Conservation (phyloP, 2,113 vertebrate species). For the Zeus faber region DNA sequence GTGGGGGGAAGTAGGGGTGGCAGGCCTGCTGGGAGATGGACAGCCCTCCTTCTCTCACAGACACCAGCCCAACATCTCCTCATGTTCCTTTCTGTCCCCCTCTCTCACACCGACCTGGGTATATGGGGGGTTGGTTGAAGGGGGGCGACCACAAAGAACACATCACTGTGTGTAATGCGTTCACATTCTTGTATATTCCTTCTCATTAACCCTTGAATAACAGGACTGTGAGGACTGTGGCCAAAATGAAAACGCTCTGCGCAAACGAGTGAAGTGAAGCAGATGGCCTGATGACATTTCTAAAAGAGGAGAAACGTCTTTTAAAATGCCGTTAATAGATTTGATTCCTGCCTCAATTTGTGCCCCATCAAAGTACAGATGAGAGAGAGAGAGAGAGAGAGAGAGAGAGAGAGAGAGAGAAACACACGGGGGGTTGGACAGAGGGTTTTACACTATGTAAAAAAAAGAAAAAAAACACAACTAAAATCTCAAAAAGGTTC, state of each 20-base stretch:
- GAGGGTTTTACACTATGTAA: no score
- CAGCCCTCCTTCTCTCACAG: slow-evolving; percentile 74
- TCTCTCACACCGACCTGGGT: slow-evolving; percentile 34
- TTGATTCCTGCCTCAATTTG: background rate
- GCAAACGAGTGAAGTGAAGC: background rate
- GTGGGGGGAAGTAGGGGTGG: slow-evolving; percentile 40
- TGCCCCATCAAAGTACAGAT: no score
- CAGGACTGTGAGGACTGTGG: no score
- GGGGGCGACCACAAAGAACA: slow-evolving; percentile 50
- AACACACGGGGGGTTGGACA: no score
- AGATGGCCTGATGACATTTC: background rate
- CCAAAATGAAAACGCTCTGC: background rate
- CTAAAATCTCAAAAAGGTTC: no score
- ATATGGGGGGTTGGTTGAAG: slow-evolving; percentile 47
- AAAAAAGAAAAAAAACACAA: no score
- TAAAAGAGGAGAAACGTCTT: background rate
- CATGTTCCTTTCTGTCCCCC: slow-evolving; percentile 35
- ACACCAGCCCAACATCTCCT: slow-evolving; percentile 49
- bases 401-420: background rate
- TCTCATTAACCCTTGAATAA: slow-evolving; percentile 11
- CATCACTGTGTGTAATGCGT: slow-evolving; percentile 36
- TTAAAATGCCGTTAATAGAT: background rate
- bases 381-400: slow-evolving; percentile 3
- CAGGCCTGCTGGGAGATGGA: slow-evolving; percentile 73
- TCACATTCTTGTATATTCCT: slow-evolving; percentile 24